Base-by-base conservation (phyloP, 30 jellyfish, hydroid and myxozoan species). In the Hydractinia symbiolongicarpus region DNA sequence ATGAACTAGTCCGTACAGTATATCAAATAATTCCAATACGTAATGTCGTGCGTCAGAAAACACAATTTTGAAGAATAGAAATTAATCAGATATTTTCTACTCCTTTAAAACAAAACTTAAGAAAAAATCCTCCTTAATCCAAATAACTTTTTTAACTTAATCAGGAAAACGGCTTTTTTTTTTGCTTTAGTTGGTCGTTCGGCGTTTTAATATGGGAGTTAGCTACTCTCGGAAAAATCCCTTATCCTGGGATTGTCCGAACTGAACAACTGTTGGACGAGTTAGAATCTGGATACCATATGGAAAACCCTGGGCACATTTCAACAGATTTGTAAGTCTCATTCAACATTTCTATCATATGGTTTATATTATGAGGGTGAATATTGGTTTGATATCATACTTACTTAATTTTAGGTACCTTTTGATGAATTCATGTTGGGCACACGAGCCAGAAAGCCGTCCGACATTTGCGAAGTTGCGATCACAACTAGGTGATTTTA, bases 141-240 rank as follows among this genome's bases (percentile, higher is more conserved):
- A 11, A 58, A 58, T 58, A 13, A 1, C 69, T 11, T 58, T 58
- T 58, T 13, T 58, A 58, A 11, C 16, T 30, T 30, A 30, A 30
- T 30, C 44, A 30, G 44, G 44, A 30, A 30, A 30, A 30, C 44
- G 44, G 44, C 16, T 7, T 64, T 64, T 13, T n/a, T n/a, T 20
- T 71, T 13, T 9, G 54, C 61, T 40, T 16, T 79, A 79, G 87
- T 10, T 89, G 97, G 97, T 85, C 97, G 30, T 89, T 89, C 68
- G 97, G 97, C 5, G 77, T 89, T 66, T 83, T 89, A 20, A 60
- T 89, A 11, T 89, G 97, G 97, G 97, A 89, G 72, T 84, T 89
- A 15, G 84, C 81, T 8, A 68, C 88, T 57, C 72, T 91, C 6
- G 98, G 98, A 11, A 89, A 86, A 52, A 66, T 79, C 4, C 98